Conservation (phyloP, 2,797 vertebrate genomes). For the Acanthopagrus latus region DNA sequence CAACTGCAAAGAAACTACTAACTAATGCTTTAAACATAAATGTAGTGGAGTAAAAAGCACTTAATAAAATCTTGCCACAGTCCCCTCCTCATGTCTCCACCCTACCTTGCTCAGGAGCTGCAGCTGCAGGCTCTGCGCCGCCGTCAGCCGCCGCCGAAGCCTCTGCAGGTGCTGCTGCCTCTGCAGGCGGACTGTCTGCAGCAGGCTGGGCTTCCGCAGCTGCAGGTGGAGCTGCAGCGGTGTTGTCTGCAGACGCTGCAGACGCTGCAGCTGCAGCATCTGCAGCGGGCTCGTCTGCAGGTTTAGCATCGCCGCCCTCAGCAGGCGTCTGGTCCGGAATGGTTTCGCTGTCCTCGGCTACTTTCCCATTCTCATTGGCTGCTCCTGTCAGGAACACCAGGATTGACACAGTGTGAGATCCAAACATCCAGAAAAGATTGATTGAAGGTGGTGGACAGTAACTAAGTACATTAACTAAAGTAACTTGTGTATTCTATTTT, state of each 20-base stretch:
- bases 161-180: conserved; percentile 38
- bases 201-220: conserved; percentile 41
- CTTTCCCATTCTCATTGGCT: conserved; percentile 70
- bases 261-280: too few relatives aligned
- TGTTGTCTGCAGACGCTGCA: conserved; percentile 33
- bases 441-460: too few relatives aligned
- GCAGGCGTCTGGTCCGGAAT: conserved; percentile 75
- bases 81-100: neutral
- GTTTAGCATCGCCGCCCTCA: conserved; percentile 26
- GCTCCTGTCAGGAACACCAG: conserved; percentile 59
- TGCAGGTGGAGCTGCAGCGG: conserved; percentile 48
- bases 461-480: too few relatives aligned
- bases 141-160: conserved; percentile 24
- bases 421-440: neutral
- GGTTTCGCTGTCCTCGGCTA: conserved; percentile 78
- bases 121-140: conserved; percentile 36
- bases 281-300: conserved; percentile 43
- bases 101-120: conserved; percentile 69
- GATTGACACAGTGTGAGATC: neutral
- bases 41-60: too few relatives aligned
- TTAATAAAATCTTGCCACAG: too few relatives aligned
- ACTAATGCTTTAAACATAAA: too few relatives aligned
- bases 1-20: too few relatives aligned
- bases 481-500: too few relatives aligned
- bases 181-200: conserved; percentile 32